A percentile compares a stretch with the other conserved stretches of the same genome.
Conservation (phyloP, 2,797 vertebrate genomes). For the Crypturellus tataupa region DNA sequence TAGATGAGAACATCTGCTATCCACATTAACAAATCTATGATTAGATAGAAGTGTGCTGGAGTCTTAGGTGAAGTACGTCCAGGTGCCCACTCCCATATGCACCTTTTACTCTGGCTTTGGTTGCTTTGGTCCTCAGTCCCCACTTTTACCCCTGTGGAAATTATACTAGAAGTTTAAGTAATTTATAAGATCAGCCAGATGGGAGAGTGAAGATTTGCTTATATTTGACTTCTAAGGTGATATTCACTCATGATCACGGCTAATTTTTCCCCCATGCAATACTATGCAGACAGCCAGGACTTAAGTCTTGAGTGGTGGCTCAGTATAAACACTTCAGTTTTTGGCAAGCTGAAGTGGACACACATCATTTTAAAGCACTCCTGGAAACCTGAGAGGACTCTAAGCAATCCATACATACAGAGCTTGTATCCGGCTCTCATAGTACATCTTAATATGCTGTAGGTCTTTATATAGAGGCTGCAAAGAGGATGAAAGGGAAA, state of each 20-base stretch:
- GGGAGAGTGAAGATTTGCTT: background rate
- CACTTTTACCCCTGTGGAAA: background rate
- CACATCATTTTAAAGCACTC: background rate
- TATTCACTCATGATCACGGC: background rate
- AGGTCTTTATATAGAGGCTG: too few species aligned
- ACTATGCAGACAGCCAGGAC: background rate
- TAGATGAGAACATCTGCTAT: rapidly evolving
- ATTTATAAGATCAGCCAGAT: background rate
- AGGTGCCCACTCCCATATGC: rapidly evolving
- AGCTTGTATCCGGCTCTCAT: background rate
- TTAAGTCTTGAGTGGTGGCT: background rate
- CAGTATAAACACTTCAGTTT: background rate
- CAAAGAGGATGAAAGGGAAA: background rate
- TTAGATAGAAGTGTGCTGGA: background rate
- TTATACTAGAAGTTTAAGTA: background rate
- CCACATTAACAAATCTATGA: background rate
- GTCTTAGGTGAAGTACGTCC: background rate
- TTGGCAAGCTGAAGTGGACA: rapidly evolving
- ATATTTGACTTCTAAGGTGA: background rate
- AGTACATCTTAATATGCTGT: background rate
- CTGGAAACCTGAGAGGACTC: background rate
- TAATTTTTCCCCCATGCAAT: background rate
- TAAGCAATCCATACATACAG: background rate
- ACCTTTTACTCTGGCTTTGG: background rate
- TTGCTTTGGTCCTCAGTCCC: background rate